A percentile compares a stretch with the other conserved stretches of the same genome.
These are phyloP conservation scores for Cylindroiulus punctatus DNA, from an alignment of 2,888 invertebrate genomes.

Conservation along the genomic window DNA sequence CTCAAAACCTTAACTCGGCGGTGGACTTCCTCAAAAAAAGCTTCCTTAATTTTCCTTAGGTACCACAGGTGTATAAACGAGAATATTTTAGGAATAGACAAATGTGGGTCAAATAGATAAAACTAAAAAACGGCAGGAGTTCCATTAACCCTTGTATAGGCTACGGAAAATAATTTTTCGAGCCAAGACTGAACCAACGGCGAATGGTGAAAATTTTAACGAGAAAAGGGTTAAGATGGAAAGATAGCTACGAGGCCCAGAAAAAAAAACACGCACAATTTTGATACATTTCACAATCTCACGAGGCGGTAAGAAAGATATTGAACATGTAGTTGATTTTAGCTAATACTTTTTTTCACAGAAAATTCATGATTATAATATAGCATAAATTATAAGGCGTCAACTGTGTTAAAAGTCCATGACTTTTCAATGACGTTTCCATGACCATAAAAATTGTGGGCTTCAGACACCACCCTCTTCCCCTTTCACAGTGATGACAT, in stretches of 20 bases:
- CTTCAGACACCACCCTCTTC: too few species aligned
- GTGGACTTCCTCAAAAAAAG: constrained; percentile 1
- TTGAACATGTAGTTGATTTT: too few species aligned
- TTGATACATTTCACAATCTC: not conserved
- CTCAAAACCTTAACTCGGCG: not conserved
- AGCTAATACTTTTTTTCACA: too few species aligned
- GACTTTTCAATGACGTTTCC: too few species aligned
- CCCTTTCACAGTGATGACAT: too few species aligned
- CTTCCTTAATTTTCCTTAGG: constrained; percentile 39
- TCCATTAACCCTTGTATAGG: constrained; percentile 24
- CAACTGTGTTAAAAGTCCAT: too few species aligned
- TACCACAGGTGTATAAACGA: constrained; percentile 9
- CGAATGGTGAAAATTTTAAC: not conserved
- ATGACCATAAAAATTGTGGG: too few species aligned
- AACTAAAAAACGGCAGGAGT: constrained; percentile 16
- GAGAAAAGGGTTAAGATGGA: not conserved
- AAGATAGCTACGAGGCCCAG: not conserved
- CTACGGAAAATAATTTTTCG: not conserved
- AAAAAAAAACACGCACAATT: not conserved
- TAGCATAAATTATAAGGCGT: too few species aligned
- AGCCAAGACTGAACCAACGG: not conserved
- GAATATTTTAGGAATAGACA: constrained; percentile 20
- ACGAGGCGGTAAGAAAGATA: not conserved
- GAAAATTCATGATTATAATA: too few species aligned
- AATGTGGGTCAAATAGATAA: constrained; percentile 27